A percentile compares a stretch with the other conserved stretches of the same genome.
phyloP scores from a whole-genome alignment of 2,113 vertebrate genomes.

The Centropristis striata region DNA sequence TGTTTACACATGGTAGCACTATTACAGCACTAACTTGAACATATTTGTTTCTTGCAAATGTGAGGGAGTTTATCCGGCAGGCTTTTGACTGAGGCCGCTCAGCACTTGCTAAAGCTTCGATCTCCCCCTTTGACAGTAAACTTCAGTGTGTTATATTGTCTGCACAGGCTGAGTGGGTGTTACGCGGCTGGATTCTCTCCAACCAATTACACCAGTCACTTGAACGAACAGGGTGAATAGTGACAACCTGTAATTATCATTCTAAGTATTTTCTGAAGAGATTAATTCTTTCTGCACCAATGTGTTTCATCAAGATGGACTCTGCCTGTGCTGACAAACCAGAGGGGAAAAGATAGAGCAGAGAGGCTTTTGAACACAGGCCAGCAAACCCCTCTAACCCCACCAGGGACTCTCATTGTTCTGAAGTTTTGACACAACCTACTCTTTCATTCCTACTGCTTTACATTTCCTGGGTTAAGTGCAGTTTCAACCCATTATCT shows the following conservation, averaged over 20 bases:
- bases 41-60: constrained; percentile 3
- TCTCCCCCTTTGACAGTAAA: constrained; percentile 42
- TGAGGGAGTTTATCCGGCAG: background rate
- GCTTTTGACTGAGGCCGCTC: background rate
- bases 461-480: constrained; percentile 43
- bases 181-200: constrained; percentile 63
- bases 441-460: background rate
- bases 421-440: constrained; percentile 23
- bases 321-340: constrained; percentile 56
- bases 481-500: constrained; percentile 1
- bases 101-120: constrained; percentile 11
- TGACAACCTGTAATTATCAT: constrained; percentile 82
- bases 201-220: constrained; percentile 77
- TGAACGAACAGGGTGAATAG: constrained; percentile 51
- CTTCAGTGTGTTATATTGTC: constrained; percentile 45
- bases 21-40: background rate
- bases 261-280: constrained; percentile 70
- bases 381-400: constrained; percentile 48
- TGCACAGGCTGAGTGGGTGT: constrained; percentile 52
- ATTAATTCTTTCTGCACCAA: constrained; percentile 66
- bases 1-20: background rate
- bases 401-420: constrained; percentile 29
- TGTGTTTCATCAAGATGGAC: constrained; percentile 64
- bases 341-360: constrained; percentile 36
- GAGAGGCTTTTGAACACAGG: constrained; percentile 36